Evolutionary conservation across 2,113 vertebrate species (phyloP), one percentile per base, ranked within the genome.

Genomic region (Corapipo altera): DNA sequence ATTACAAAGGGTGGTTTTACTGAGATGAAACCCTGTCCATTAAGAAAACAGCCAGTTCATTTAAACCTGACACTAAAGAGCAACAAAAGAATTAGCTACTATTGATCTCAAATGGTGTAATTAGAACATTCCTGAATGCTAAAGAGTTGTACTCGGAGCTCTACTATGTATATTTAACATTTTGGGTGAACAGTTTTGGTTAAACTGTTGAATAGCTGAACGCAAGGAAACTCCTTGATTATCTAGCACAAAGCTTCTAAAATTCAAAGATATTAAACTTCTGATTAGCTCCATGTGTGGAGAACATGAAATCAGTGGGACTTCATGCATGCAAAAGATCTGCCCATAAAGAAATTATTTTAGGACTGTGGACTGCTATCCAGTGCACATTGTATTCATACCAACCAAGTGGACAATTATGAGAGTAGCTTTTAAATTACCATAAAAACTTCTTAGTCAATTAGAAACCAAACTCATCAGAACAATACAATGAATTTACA

Each of bases 311-410:
- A 64, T 59, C 59, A 43, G 54, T 33, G 46, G 64, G 61, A 91
- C 76, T 84, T 91, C 10, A 27, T 43, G 44, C 39, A 61, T 0
- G 23, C 30, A n/a, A 75, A 80, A 77, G 51, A 94, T 86, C 72
- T 88, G 61, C 52, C 79, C 76, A 78, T 52, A 71, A 93, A 91
- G 55, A 86, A 96, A 93, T 94, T 91, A 93, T 84, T 95, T 95
- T 91, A 93, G 59, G 79, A 96, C 64, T 88, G 82, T 76, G 94
- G 77, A 88, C 85, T 85, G 85, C 46, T 81, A 62, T 73, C 61
- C 87, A 69, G 46, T n/a, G 41, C 4, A 16, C 72, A 95, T 66
- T 91, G 71, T 58, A 93, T 46, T 76, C 85, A 93, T 92, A 80
- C 71, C 79, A 94, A 64, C 55, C 46, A 22, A 20, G 41, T 33